These are phyloP conservation scores for Vulpes ferrilata DNA, from an alignment of 2,113 vertebrate species.

Conservation along the genomic window DNA sequence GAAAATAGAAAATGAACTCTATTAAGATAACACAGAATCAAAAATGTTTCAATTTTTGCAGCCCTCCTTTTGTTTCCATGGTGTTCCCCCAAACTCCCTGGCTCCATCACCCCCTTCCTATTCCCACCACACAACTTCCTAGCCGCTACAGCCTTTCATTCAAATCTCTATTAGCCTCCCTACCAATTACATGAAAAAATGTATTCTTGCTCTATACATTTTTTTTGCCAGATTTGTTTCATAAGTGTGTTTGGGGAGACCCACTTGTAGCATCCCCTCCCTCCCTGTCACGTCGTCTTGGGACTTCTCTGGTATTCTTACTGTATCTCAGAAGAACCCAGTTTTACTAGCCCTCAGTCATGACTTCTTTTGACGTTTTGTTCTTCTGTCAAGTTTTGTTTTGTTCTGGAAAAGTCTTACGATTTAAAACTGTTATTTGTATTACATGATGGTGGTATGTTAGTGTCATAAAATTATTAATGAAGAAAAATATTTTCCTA, in stretches of 20 bases:
- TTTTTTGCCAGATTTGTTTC: slow-evolving; percentile 88
- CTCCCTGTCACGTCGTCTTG: slow-evolving; percentile 88
- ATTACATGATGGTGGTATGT: slow-evolving; percentile 99
- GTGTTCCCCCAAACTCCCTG: background rate
- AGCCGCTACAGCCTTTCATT: background rate
- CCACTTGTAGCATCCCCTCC: slow-evolving; percentile 27
- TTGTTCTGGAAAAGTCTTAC: slow-evolving; percentile 96
- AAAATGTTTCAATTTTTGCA: slow-evolving; percentile 72
- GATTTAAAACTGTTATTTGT: slow-evolving; percentile 98
- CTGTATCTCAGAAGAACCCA: slow-evolving; percentile 91
- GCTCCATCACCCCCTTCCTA: background rate
- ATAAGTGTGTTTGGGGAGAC: slow-evolving; percentile 88
- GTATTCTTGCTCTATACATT: slow-evolving; percentile 90
- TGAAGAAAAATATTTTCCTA: slow-evolving; percentile 99
- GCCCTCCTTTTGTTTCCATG: slow-evolving; percentile 66
- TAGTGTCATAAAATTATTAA: slow-evolving; percentile 99
- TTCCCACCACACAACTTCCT: background rate
- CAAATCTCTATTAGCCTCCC: background rate
- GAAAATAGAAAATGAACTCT: background rate
- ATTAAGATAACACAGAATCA: slow-evolving; percentile 61
- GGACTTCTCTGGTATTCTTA: slow-evolving; percentile 91
- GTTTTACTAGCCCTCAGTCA: slow-evolving; percentile 89
- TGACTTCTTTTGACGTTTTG: slow-evolving; percentile 90
- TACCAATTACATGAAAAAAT: slow-evolving; percentile 86
- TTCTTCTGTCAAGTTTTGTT: slow-evolving; percentile 93